These are phyloP conservation scores for Xenus cinereus DNA, from an alignment of 2,113 vertebrate species.

Conservation along the genomic window DNA sequence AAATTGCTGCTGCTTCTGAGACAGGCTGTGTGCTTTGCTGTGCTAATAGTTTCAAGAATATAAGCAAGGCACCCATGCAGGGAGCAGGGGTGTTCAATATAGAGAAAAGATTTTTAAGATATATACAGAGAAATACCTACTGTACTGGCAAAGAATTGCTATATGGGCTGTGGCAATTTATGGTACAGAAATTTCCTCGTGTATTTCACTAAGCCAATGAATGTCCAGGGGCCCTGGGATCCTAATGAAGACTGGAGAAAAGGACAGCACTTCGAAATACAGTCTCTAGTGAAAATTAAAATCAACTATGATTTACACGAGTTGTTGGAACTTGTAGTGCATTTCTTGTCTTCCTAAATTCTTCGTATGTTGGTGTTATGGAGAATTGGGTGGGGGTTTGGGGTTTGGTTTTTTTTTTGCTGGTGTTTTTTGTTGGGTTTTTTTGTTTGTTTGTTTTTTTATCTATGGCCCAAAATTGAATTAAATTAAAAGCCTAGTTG, in stretches of 20 bases:
- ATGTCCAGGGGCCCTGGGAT: background rate
- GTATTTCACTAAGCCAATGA: background rate
- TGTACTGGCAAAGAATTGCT: background rate
- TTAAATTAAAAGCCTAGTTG: background rate
- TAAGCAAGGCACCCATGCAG: background rate
- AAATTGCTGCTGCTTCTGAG: background rate
- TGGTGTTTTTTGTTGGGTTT: background rate
- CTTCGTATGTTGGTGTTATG: background rate
- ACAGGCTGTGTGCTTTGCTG: background rate
- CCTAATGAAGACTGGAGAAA: background rate
- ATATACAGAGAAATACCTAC: background rate
- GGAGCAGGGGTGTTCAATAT: background rate
- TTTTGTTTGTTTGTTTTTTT: background rate
- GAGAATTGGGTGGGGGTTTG: background rate
- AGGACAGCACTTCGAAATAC: background rate
- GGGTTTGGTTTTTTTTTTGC: background rate
- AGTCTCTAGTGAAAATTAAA: background rate
- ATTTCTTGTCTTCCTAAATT: background rate
- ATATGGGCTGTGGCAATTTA: background rate
- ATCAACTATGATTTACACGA: background rate
- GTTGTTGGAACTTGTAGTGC: background rate
- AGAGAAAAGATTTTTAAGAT: background rate
- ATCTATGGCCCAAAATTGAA: background rate
- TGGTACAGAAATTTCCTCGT: background rate
- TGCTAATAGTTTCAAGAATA: background rate